Percentiles rank a stretch among this genome's conserved stretches.
Evolutionary conservation across 92 coral and sea anemone species (phyloP).

Genomic region (Porites rus): DNA sequence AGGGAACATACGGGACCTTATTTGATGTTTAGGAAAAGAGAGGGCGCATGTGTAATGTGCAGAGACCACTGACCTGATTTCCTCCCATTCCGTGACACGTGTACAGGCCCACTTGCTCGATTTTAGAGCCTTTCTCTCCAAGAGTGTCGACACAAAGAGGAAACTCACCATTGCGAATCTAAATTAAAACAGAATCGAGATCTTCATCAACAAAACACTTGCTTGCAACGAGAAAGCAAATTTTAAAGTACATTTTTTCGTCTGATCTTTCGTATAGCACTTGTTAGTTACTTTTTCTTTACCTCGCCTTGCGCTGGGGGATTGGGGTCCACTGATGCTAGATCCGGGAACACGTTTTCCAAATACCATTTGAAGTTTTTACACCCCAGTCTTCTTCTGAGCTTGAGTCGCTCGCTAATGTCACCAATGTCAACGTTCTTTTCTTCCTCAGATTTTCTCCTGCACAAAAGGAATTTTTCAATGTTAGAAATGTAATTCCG

Average conservation of each 20-base stretch:
- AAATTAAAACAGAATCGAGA: background rate
- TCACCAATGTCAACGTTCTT: constrained; percentile 81
- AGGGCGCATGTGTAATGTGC: background rate
- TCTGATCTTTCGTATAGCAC: no score
- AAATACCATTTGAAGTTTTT: constrained; percentile 84
- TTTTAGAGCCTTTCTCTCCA: constrained; percentile 72
- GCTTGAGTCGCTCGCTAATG: constrained; percentile 79
- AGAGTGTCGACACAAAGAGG: constrained; percentile 83
- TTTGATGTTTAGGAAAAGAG: no score
- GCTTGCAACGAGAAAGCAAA: background rate
- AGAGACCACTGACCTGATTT: constrained; percentile 70
- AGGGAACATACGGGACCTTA: background rate
- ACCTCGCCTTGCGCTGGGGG: constrained; percentile 97
- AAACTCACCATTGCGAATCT: constrained; percentile 74
- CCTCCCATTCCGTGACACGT: constrained; percentile 90
- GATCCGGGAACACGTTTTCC: constrained; percentile 82
- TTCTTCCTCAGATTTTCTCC: constrained; percentile 82
- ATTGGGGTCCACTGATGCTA: constrained; percentile 86
- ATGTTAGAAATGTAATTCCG: no score
- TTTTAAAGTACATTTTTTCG: no score
- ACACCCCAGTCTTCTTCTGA: constrained; percentile 81
- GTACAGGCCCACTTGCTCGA: constrained; percentile 74
- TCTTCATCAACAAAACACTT: background rate
- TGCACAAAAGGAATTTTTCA: background rate
- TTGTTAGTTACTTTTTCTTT: background rate